These are phyloP conservation scores for Campaea margaritaria DNA, from an alignment of 2,888 invertebrate species.

Conservation along the genomic window DNA sequence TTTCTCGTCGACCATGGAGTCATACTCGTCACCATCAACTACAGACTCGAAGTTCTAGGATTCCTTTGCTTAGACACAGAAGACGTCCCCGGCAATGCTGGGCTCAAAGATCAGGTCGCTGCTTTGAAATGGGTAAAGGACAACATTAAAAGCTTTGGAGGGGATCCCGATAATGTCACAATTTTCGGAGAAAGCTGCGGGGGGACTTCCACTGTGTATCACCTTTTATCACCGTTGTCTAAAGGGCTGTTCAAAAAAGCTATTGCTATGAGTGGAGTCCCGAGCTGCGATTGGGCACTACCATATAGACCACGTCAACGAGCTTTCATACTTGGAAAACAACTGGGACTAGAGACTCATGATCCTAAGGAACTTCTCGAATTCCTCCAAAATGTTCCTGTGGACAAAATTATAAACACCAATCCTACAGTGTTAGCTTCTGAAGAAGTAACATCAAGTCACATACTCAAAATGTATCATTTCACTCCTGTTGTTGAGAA, in stretches of 20 bases:
- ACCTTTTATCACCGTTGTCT: constrained; percentile 62
- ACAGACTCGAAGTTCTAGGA: constrained; percentile 63
- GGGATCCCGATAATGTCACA: constrained; percentile 57
- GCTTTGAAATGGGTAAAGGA: constrained; percentile 59
- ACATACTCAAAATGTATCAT: constrained; percentile 34
- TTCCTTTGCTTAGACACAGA: constrained; percentile 81
- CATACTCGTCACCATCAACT: constrained; percentile 81
- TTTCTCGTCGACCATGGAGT: constrained; percentile 81
- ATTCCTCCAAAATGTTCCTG: constrained; percentile 54
- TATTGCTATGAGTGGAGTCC: constrained; percentile 63
- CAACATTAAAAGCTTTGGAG: constrained; percentile 59
- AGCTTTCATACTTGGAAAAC: constrained; percentile 54
- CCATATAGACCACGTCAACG: constrained; percentile 49
- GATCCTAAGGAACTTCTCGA: constrained; percentile 52
- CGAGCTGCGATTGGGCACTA: constrained; percentile 52
- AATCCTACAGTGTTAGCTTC: constrained; percentile 39
- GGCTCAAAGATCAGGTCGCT: constrained; percentile 71
- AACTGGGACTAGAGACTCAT: constrained; percentile 53
- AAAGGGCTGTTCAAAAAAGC: constrained; percentile 62
- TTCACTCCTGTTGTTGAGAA: constrained; percentile 52
- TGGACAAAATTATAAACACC: constrained; percentile 43
- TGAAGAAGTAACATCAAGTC: constrained; percentile 31
- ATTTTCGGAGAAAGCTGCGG: constrained; percentile 65
- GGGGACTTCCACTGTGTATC: constrained; percentile 51
- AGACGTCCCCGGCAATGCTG: constrained; percentile 86